Evolutionary conservation across 2,888 invertebrate species (phyloP).

Genomic region (Carterocephalus palaemon): DNA sequence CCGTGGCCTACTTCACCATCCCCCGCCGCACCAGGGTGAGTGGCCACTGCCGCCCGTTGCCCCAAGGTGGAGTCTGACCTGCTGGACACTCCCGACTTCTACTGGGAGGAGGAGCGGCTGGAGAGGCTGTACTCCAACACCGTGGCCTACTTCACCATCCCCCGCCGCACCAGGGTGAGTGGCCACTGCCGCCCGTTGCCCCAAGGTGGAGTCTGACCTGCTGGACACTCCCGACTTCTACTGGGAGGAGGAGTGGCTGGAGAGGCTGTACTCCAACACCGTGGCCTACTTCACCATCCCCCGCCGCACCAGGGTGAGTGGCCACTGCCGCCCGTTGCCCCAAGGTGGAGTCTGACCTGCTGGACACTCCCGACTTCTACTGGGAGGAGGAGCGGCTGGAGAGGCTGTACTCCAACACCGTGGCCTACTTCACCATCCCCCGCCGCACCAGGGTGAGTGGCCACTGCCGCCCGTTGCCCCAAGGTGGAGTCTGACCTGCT

Average conservation of each 20-base stretch:
- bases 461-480: too few species aligned
- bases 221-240: conserved; percentile 98
- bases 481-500: too few species aligned
- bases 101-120: conserved; percentile 96
- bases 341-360: conserved; percentile 94
- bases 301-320: conserved; percentile 86
- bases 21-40: conserved; percentile 88
- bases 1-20: conserved; percentile 91
- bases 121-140: conserved; percentile 91
- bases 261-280: conserved; percentile 89
- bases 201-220: conserved; percentile 96
- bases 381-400: conserved; percentile 97
- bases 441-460: conserved; percentile 86
- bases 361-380: conserved; percentile 98
- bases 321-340: conserved; percentile 84
- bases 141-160: conserved; percentile 90
- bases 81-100: conserved; percentile 97
- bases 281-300: conserved; percentile 91
- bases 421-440: conserved; percentile 89
- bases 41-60: conserved; percentile 79
- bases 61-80: conserved; percentile 96
- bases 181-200: conserved; percentile 81
- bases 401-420: conserved; percentile 88
- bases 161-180: conserved; percentile 87
- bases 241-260: conserved; percentile 96